Base-by-base conservation (phyloP, 2,888 invertebrate genomes). In the Beris chalybata region DNA sequence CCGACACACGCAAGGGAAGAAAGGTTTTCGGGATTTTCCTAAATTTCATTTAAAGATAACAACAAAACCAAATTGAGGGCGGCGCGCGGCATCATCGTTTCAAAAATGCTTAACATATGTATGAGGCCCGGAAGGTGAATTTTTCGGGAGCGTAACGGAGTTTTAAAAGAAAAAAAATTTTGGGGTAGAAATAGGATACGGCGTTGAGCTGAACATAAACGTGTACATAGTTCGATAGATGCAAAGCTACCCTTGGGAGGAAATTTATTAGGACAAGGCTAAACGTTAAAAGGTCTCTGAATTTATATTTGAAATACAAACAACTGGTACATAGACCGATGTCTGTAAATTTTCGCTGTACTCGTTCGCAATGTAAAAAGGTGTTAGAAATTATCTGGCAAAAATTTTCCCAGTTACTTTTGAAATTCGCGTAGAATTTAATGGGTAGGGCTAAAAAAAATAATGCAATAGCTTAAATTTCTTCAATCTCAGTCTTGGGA, bases 41-140 rank as follows among this genome's bases (percentile, higher is more conserved):
- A 56, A 56, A 56, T 56, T 56, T 56, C 55, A 56, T 56, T 56
- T 56, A 9, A 43, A 43, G 55, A 56, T 38, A 56, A 43, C 38
- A 56, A 4, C 38, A 38, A 56, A 56, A 38, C 22, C 55, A 43
- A 53, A 53, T 53, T 22, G 31, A 53, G 53, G 30, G 31, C 22
- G 53, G 9, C 52, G 22, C 12, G 29, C 12, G 29, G 52, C 29
- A 15, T 15, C 22, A 11, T 22, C 22, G 22, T 22, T 29, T 53
- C 30, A 54, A 11, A n/a, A 50, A 50, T 15, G 50, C 50, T 29
- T 22, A 30, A 53, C 53, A 53, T 53, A 30, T 31, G 30, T 29
- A 53, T 53, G n/a, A 30, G 53, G 2, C 31, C 4, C 53, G 53
- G 31, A 29, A 30, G 29, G 29, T 53, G 53, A 30, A 30, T 53